Percentiles rank a stretch among this genome's conserved stretches.
phyloP scores from a whole-genome alignment of 2,888 invertebrate species.

The Parnassius mnemosyne region DNA sequence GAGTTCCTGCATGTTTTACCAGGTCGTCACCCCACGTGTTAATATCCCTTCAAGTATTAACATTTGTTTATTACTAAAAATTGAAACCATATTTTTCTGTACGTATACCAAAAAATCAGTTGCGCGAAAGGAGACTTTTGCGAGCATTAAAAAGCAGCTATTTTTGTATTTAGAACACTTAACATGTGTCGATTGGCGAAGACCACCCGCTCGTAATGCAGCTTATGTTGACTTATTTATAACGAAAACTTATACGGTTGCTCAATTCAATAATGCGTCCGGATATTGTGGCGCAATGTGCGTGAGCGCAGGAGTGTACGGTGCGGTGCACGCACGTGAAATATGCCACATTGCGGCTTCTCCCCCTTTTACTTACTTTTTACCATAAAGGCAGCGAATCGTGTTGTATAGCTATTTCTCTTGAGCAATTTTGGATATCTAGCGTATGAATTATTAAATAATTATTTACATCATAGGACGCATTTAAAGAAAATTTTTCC shows the following conservation, averaged over 20 bases:
- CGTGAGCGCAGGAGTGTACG: conserved; percentile 7
- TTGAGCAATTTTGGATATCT: no score
- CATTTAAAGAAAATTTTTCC: no score
- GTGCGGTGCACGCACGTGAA: conserved; percentile 2
- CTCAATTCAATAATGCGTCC: conserved; percentile 26
- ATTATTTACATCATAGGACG: no score
- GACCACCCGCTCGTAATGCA: conserved; percentile 19
- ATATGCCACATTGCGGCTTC: not conserved
- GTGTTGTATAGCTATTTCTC: not conserved
- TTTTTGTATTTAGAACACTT: conserved; percentile 9
- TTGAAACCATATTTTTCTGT: no score
- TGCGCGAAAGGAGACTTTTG: conserved; percentile 3
- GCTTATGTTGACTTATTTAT: conserved; percentile 26
- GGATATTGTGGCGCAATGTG: conserved; percentile 24
- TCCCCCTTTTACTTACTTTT: not conserved
- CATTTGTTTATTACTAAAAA: no score
- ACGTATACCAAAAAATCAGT: not conserved
- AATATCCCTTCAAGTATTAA: no score
- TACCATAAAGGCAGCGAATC: not conserved
- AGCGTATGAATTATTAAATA: no score
- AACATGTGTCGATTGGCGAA: conserved; percentile 17
- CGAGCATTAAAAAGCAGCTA: conserved; percentile 5
- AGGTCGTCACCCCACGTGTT: no score
- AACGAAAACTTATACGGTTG: conserved; percentile 28
- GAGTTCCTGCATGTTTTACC: no score